A percentile compares a stretch with the other conserved stretches of the same genome.
phyloP scores from a whole-genome alignment of 2,113 vertebrate species.

The Prunella himalayana region DNA sequence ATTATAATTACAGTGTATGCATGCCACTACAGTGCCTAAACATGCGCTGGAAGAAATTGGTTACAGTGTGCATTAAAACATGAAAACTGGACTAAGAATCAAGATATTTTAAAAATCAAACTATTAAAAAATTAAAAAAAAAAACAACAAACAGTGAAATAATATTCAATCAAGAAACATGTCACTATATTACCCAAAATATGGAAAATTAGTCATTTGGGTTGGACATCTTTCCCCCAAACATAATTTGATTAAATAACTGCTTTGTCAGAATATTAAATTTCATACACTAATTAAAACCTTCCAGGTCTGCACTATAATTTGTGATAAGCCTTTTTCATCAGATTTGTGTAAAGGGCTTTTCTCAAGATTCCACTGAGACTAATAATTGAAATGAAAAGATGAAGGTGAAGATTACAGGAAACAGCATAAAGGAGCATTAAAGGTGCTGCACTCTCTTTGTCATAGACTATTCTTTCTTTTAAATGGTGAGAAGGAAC shows the following conservation, averaged over 20 bases:
- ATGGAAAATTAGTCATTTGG: not conserved
- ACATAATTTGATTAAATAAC: not conserved
- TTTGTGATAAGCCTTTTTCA: not conserved
- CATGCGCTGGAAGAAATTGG: not conserved
- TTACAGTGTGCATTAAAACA: not conserved
- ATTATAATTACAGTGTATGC: not conserved
- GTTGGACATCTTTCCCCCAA: not conserved
- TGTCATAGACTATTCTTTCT: not conserved
- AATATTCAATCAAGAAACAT: accelerated
- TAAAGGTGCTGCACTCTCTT: not conserved
- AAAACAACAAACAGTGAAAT: not conserved
- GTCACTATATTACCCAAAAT: not conserved
- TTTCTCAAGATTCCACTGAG: not conserved
- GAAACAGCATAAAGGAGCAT: not conserved
- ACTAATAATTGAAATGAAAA: not conserved
- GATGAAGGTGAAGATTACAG: not conserved
- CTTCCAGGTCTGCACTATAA: not conserved
- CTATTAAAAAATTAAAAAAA: not conserved
- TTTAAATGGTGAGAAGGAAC: not conserved
- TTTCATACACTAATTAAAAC: not conserved
- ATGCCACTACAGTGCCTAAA: not conserved
- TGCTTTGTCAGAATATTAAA: not conserved
- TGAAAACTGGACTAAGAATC: not conserved
- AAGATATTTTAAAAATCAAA: not conserved
- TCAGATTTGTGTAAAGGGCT: not conserved